These are phyloP conservation scores for Amphimallon solstitiale DNA, from an alignment of 2,888 invertebrate genomes.

Conservation along the genomic window DNA sequence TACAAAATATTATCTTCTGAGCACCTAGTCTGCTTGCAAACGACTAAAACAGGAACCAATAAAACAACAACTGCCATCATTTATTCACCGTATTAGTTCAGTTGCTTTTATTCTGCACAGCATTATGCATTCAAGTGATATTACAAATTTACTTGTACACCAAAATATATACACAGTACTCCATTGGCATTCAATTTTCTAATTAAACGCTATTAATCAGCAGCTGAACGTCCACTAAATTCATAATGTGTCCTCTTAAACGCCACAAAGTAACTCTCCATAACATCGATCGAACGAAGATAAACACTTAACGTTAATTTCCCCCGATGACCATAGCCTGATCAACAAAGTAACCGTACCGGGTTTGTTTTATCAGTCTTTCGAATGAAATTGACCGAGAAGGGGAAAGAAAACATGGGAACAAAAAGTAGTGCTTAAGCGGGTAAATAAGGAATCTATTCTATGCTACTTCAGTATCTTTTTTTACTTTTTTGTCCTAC, in stretches of 20 bases:
- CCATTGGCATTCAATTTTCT: no score
- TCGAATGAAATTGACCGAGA: background rate
- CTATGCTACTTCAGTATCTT: background rate
- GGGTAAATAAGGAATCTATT: background rate
- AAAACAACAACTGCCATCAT: no score
- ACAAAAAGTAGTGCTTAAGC: no score
- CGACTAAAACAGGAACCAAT: no score
- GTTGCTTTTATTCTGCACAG: no score
- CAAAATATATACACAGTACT: no score
- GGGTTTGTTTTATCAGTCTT: background rate
- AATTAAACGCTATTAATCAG: background rate
- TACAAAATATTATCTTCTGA: no score
- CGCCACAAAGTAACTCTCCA: background rate
- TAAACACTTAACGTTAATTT: constrained; percentile 3
- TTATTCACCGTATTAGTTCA: no score
- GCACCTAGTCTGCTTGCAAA: no score
- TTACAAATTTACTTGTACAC: no score
- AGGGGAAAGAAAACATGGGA: background rate
- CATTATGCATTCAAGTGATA: no score
- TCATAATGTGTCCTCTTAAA: background rate
- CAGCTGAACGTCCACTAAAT: background rate
- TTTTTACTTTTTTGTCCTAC: background rate
- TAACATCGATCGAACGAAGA: background rate
- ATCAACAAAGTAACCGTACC: background rate
- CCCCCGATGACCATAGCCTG: background rate